Evolutionary conservation across 2,888 invertebrate species (phyloP).

Genomic region (Drosophila stalkeri): DNA sequence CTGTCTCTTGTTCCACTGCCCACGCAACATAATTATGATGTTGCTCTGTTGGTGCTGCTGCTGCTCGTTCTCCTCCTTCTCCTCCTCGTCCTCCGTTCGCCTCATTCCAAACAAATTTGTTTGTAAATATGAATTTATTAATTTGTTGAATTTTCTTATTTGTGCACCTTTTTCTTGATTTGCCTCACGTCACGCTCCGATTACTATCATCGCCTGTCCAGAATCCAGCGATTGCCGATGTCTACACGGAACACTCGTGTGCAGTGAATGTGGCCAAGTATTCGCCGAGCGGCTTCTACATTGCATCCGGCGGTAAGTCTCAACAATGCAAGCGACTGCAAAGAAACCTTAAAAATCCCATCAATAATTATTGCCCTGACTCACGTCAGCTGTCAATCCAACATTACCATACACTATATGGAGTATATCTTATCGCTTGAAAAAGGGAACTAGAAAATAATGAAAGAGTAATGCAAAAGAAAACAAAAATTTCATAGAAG

Average conservation of each 20-base stretch:
- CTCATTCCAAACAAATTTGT: slow-evolving; percentile 23
- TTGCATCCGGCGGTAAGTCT: slow-evolving; percentile 96
- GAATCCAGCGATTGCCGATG: slow-evolving; percentile 96
- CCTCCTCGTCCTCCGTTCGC: slow-evolving; percentile 3
- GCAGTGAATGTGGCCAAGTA: slow-evolving; percentile 98
- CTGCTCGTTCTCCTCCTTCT: slow-evolving; percentile 4
- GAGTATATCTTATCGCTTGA: slow-evolving; percentile 22
- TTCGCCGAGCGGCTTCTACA: slow-evolving; percentile 99
- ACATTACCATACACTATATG: slow-evolving; percentile 23
- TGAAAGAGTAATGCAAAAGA: not conserved
- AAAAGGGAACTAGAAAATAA: not conserved
- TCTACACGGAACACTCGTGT: slow-evolving; percentile 98
- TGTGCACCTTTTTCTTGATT: slow-evolving; percentile 40
- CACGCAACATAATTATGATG: slow-evolving; percentile 57
- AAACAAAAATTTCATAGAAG: not conserved
- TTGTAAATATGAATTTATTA: slow-evolving; percentile 54
- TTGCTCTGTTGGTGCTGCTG: slow-evolving; percentile 10
- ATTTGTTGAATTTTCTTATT: slow-evolving; percentile 36
- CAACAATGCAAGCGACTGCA: slow-evolving; percentile 33
- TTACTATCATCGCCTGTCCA: slow-evolving; percentile 81
- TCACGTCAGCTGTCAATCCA: slow-evolving; percentile 36
- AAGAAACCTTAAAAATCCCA: slow-evolving; percentile 29
- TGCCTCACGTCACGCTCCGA: slow-evolving; percentile 59
- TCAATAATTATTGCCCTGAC: slow-evolving; percentile 30
- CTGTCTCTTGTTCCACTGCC: slow-evolving; percentile 47